Conservation (phyloP, 2,888 invertebrate genomes). For the Ptychoptera contaminata region DNA sequence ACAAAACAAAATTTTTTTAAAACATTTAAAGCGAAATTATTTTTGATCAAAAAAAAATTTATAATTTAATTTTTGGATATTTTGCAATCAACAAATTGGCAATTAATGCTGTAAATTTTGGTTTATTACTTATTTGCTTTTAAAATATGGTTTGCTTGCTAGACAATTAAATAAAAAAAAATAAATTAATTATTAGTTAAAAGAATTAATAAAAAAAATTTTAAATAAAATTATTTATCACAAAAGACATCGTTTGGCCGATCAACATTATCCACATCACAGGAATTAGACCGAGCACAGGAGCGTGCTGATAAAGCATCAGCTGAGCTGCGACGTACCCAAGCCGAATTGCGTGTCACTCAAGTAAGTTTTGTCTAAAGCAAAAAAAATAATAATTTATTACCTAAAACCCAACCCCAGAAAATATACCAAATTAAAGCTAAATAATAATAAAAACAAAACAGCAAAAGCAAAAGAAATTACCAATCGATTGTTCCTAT, state of each 20-base stretch:
- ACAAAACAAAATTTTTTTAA: too few species aligned
- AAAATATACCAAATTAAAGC: slow-evolving; percentile 1
- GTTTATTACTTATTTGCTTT: too few species aligned
- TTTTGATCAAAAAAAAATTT: too few species aligned
- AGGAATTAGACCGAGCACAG: slow-evolving; percentile 67
- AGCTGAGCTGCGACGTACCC: slow-evolving; percentile 70
- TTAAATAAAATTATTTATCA: slow-evolving; percentile 5
- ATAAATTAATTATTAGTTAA: background rate
- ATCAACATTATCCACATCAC: slow-evolving; percentile 63
- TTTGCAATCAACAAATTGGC: too few species aligned
- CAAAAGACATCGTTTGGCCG: slow-evolving; percentile 57
- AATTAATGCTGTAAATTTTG: too few species aligned
- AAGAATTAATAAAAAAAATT: background rate
- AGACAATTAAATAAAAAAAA: too few species aligned
- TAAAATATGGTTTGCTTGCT: too few species aligned
- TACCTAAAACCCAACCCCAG: background rate
- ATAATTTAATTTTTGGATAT: too few species aligned
- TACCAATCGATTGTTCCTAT: slow-evolving; percentile 12
- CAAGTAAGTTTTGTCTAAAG: slow-evolving; percentile 35
- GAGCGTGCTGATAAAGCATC: slow-evolving; percentile 75
- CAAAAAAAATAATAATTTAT: background rate
- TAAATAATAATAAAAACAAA: background rate
- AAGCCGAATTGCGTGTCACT: slow-evolving; percentile 80
- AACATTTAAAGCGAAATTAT: too few species aligned
- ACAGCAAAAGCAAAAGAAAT: background rate